phyloP scores from a whole-genome alignment of 2,888 invertebrate genomes.

The Clunio marinus region DNA sequence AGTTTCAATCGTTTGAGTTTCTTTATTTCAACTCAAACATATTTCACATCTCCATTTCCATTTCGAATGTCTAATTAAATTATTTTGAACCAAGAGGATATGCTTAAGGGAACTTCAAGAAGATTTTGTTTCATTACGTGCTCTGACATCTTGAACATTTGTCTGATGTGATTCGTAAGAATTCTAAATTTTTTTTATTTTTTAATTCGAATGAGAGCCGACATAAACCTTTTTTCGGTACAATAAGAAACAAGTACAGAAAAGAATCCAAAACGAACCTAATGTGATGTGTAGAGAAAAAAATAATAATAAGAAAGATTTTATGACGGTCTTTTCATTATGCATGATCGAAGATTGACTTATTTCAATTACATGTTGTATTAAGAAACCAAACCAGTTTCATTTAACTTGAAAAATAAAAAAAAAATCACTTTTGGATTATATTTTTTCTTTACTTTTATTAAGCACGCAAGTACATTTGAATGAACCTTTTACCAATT shows the following conservation, averaged over 20 bases:
- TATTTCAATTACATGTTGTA: constrained; percentile 32
- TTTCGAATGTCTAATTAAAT: constrained; percentile 35
- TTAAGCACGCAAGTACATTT: constrained; percentile 33
- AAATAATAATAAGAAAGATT: constrained; percentile 10
- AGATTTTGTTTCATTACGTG: too few relatives aligned
- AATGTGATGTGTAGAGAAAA: not conserved
- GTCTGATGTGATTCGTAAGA: too few relatives aligned
- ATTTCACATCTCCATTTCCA: not conserved
- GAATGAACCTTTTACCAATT: not conserved
- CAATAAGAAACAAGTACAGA: not conserved
- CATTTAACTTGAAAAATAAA: constrained; percentile 1
- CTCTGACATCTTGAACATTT: too few relatives aligned
- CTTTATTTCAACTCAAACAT: not conserved
- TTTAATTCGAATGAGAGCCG: too few relatives aligned
- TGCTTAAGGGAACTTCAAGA: too few relatives aligned
- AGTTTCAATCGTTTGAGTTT: not conserved
- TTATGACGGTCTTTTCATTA: constrained; percentile 35
- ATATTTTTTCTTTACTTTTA: constrained; percentile 18
- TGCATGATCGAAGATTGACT: constrained; percentile 38
- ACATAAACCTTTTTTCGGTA: not conserved
- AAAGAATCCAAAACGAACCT: not conserved
- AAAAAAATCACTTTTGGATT: constrained; percentile 18
- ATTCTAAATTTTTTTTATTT: too few relatives aligned
- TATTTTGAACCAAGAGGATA: too few relatives aligned
- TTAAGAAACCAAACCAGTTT: constrained; percentile 22